Evolutionary conservation across 2,797 vertebrate species (phyloP).

Genomic region (Sarcophilus harrisii): DNA sequence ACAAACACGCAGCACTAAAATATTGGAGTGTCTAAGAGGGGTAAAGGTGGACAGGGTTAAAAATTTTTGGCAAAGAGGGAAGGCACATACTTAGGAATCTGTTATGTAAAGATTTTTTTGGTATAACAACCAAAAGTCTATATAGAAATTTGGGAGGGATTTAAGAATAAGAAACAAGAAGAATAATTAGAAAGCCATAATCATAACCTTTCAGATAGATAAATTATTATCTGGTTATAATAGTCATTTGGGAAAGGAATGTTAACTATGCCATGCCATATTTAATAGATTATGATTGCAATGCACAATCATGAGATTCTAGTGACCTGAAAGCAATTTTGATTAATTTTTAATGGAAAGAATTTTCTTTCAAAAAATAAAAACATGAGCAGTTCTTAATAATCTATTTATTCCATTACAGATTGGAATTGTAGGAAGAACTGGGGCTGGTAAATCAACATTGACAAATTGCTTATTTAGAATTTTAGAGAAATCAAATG

Average conservation of each 20-base stretch:
- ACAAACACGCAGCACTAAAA: not conserved
- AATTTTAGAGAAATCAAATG: slow-evolving; percentile 79
- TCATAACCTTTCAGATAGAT: not conserved
- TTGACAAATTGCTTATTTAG: slow-evolving; percentile 83
- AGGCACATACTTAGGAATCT: not conserved
- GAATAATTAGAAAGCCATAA: not conserved
- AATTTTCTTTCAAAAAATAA: not conserved
- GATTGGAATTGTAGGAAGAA: slow-evolving; percentile 83
- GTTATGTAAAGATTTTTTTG: not conserved
- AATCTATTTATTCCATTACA: slow-evolving; percentile 66
- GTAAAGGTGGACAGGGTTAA: not conserved
- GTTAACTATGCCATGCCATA: not conserved
- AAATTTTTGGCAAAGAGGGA: not conserved
- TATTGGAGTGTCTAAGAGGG: not conserved
- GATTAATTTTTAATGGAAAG: not conserved
- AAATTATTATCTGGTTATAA: not conserved
- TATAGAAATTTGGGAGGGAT: not conserved
- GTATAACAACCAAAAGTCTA: not conserved
- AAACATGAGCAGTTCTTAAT: not conserved
- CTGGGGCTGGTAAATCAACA: slow-evolving; percentile 82
- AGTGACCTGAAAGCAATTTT: not conserved
- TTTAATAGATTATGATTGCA: not conserved
- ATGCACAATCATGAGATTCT: slow-evolving; percentile 14
- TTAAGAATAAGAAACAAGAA: not conserved
- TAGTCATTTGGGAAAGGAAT: not conserved